These are phyloP conservation scores for Isaurus tuberculatus DNA, from an alignment of 92 coral and sea anemone species.

Conservation along the genomic window DNA sequence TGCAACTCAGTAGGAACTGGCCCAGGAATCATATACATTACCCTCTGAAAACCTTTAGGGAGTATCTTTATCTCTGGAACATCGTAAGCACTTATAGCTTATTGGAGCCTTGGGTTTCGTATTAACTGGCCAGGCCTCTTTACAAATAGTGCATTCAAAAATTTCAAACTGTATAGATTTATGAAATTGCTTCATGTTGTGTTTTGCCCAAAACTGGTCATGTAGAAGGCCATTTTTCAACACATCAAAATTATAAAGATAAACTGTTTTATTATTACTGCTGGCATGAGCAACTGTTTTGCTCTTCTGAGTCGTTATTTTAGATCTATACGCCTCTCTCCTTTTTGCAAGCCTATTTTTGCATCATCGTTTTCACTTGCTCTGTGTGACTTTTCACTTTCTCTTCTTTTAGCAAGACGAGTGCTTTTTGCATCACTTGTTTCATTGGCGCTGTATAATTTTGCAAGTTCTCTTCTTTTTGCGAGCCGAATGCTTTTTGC, in stretches of 20 bases:
- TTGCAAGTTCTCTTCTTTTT: slow-evolving; percentile 43
- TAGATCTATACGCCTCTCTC: not conserved
- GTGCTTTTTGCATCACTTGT: slow-evolving; percentile 26
- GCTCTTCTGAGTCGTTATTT: not conserved
- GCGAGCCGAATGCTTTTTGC: slow-evolving; percentile 51
- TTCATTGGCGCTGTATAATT: slow-evolving; percentile 7
- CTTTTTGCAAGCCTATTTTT: not conserved
- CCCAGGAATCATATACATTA: slow-evolving; percentile 60
- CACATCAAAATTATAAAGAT: slow-evolving; percentile 9
- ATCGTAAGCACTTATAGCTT: slow-evolving; percentile 46
- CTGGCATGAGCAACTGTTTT: slow-evolving; percentile 13
- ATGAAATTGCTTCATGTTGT: slow-evolving; percentile 13
- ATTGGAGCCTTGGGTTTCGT: slow-evolving; percentile 48
- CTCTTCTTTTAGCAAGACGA: slow-evolving; percentile 3
- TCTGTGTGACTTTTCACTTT: not conserved
- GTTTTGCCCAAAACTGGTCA: slow-evolving; percentile 13
- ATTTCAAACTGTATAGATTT: slow-evolving; percentile 21
- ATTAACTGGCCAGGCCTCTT: slow-evolving; percentile 66
- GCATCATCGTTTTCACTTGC: slow-evolving; percentile 19
- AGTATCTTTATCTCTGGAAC: slow-evolving; percentile 54
- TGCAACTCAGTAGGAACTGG: slow-evolving; percentile 61
- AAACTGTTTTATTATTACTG: slow-evolving; percentile 18
- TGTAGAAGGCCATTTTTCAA: not conserved
- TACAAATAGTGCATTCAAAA: slow-evolving; percentile 26
- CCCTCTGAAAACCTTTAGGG: slow-evolving; percentile 58